These are phyloP conservation scores for Lasioglossum oenotherae DNA, from an alignment of 2,888 invertebrate species.

Conservation along the genomic window DNA sequence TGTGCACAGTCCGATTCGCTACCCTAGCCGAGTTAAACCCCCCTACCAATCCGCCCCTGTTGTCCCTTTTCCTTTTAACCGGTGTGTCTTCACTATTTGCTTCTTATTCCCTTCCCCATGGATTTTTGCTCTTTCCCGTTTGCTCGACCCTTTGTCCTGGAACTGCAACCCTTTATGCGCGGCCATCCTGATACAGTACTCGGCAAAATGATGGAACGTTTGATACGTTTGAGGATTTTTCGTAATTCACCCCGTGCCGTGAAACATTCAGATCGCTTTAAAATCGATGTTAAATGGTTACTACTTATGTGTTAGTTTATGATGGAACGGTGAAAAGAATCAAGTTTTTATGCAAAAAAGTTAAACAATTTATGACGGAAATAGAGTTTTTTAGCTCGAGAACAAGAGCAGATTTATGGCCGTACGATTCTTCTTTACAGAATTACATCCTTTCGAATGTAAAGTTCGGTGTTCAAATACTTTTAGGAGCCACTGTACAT, in stretches of 20 bases:
- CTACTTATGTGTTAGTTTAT: no score
- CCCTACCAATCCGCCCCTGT: background rate
- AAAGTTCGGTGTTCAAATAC: background rate
- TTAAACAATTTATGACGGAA: background rate
- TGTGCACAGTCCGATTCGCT: constrained; percentile 22
- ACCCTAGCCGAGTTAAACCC: background rate
- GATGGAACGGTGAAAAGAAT: no score
- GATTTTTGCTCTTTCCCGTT: constrained; percentile 10
- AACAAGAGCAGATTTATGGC: background rate
- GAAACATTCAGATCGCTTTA: background rate
- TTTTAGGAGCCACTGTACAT: background rate
- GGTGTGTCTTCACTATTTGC: constrained; percentile 1
- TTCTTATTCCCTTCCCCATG: background rate
- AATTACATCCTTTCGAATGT: background rate
- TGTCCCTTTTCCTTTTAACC: background rate
- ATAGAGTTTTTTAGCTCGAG: background rate
- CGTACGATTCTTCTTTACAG: background rate
- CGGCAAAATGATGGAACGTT: background rate
- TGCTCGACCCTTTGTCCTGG: background rate
- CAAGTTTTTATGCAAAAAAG: no score
- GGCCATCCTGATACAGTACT: background rate
- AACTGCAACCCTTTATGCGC: background rate
- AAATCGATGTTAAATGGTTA: background rate
- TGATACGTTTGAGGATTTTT: background rate
- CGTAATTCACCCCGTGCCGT: background rate